Evolutionary conservation across 2,113 vertebrate genomes (phyloP).

Genomic region (Bostrychus sinensis): DNA sequence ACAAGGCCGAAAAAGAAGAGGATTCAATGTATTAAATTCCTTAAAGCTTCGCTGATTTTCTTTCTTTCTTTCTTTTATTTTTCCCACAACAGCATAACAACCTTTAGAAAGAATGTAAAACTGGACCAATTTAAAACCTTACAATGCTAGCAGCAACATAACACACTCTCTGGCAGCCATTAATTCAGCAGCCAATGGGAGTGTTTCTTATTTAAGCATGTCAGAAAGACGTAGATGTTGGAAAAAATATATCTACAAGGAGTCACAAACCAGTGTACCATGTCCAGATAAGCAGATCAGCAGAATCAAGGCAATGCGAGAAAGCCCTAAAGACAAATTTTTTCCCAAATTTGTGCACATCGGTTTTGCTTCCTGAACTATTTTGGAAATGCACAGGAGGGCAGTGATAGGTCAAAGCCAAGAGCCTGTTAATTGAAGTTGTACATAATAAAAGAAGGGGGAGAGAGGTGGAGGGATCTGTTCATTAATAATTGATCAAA

Average conservation of each 20-base stretch:
- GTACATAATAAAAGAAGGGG: constrained; percentile 64
- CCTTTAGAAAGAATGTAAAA: too few relatives aligned
- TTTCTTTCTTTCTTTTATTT: neutral
- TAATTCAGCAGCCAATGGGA: too few relatives aligned
- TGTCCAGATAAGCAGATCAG: too few relatives aligned
- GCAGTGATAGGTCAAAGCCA: constrained; percentile 47
- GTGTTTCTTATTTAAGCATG: too few relatives aligned
- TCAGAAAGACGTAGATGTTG: too few relatives aligned
- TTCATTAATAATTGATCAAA: constrained; percentile 78
- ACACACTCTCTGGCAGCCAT: too few relatives aligned
- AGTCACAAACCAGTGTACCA: too few relatives aligned
- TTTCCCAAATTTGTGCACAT: constrained; percentile 12
- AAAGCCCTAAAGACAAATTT: neutral
- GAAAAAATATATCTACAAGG: too few relatives aligned
- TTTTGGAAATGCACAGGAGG: constrained; percentile 32
- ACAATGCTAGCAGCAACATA: too few relatives aligned
- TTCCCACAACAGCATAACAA: neutral
- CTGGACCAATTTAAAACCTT: too few relatives aligned
- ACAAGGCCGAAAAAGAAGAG: constrained; percentile 6
- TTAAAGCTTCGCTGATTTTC: neutral
- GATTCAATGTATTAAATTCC: constrained; percentile 2
- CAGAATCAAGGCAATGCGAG: too few relatives aligned
- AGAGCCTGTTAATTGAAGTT: constrained; percentile 62
- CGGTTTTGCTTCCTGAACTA: constrained; percentile 15
- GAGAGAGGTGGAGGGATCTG: constrained; percentile 10